Conservation (phyloP, 2,113 vertebrate species). For the Hemibagrus wyckioides region DNA sequence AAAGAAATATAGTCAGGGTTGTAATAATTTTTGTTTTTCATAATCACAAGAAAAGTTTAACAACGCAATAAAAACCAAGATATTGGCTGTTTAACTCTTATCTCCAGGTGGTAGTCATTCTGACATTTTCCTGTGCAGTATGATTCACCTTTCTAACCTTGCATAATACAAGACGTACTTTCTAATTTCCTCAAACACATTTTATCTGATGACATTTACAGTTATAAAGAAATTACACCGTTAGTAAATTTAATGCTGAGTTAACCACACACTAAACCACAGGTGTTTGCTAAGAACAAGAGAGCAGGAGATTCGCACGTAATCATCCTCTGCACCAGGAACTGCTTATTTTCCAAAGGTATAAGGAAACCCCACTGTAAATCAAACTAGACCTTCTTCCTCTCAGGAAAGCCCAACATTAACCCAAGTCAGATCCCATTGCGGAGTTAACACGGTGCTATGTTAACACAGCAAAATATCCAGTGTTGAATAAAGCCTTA, state of each 20-base stretch:
- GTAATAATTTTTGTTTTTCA: neutral
- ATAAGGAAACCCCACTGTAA: neutral
- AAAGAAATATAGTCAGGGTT: neutral
- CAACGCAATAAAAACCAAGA: neutral
- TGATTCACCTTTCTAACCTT: conserved; percentile 5
- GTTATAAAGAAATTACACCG: neutral
- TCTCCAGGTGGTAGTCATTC: neutral
- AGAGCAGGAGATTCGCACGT: neutral
- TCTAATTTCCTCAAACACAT: neutral
- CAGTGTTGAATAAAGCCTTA: neutral
- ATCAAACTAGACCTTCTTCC: conserved; percentile 20
- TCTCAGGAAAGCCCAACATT: conserved; percentile 7
- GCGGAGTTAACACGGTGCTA: neutral
- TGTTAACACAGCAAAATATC: neutral
- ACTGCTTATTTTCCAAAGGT: neutral
- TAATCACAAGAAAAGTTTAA: neutral
- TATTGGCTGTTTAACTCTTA: neutral
- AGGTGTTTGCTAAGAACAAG: neutral
- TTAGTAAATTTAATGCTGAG: neutral
- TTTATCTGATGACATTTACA: neutral
- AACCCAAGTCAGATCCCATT: neutral
- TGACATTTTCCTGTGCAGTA: neutral
- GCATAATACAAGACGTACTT: neutral
- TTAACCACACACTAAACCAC: neutral
- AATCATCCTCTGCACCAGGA: neutral